These are phyloP conservation scores for Timema podura DNA, from an alignment of 2,888 invertebrate species.

Conservation along the genomic window DNA sequence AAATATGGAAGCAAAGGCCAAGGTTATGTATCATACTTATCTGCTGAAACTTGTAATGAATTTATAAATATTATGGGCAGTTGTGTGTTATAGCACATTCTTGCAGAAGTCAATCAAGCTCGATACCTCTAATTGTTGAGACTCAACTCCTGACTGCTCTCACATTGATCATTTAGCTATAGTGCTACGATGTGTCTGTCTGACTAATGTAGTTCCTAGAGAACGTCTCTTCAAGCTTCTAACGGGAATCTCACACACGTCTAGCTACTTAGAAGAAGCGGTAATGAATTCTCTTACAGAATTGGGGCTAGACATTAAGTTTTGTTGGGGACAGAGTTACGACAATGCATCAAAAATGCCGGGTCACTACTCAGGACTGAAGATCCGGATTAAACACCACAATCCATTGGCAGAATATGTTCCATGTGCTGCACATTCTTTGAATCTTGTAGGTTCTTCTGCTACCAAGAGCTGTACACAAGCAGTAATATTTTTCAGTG, in stretches of 20 bases:
- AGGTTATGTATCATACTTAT: neutral
- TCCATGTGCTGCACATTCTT: neutral
- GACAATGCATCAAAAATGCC: neutral
- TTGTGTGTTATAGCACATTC: neutral
- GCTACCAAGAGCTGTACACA: neutral
- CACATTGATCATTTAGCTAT: neutral
- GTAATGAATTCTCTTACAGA: neutral
- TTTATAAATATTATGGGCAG: neutral
- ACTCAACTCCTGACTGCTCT: neutral
- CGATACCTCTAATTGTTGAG: neutral
- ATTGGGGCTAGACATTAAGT: too few species aligned
- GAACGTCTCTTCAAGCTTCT: neutral
- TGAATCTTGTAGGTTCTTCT: slow-evolving; percentile 3
- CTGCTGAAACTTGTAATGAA: slow-evolving; percentile 3
- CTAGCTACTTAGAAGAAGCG: neutral
- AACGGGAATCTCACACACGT: neutral
- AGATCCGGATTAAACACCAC: neutral
- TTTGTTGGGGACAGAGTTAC: neutral
- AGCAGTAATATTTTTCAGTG: neutral
- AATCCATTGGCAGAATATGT: slow-evolving; percentile 7
- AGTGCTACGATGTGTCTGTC: neutral
- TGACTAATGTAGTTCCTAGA: neutral
- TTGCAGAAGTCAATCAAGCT: neutral
- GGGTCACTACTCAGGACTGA: slow-evolving; percentile 4
- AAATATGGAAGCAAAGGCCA: neutral